Evolutionary conservation across 2,113 vertebrate species (phyloP), one percentile per base, ranked within the genome.

Genomic region (Brachirus orientalis): DNA sequence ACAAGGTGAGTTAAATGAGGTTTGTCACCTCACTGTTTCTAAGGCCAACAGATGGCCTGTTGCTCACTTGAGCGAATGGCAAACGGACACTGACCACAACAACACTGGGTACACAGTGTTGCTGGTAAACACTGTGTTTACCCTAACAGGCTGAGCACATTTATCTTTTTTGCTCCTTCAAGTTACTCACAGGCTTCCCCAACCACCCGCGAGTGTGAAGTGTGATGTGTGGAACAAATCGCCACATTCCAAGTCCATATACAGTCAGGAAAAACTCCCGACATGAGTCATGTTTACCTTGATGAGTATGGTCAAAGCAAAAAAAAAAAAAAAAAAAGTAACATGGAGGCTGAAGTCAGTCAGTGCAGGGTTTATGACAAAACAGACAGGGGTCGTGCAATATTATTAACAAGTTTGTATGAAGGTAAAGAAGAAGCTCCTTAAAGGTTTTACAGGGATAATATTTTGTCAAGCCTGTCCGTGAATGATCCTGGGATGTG

Each of bases 201-300:
- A 10, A 57, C 17, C 53, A 19, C 16, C 17, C 22, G 65, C 53
- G 51, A 63, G 66, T 56, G 20, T 47, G 35, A 75, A 63, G 71
- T 51, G 54, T 75, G 70, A 82, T 44, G 68, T 69, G 72, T 55
- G 52, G 37, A 69, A 69, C 62, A 88, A 77, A 83, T 72, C 47
- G 51, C 57, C 54, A 54, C 67, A 88, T 80, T 85, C 80, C 80
- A 86, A 55, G 75, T 57, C 84, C 81, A 74, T 83, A 56, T 76
- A 80, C 12, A 89, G 81, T 76, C 69, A 62, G 67, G 44, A 72
- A 80, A 73, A 54, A 36, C 12, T 62, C 64, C 38, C 5, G n/a
- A 70, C 64, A 40, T n/a, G 18, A 75, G 40, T 48, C 28, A 36
- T 69, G 77, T 79, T 79, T 79, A 69, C 52, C 45, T 79, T 68